Evolutionary conservation across 64 coral and sea anemone species (phyloP).

Genomic region (Montipora cactus): DNA sequence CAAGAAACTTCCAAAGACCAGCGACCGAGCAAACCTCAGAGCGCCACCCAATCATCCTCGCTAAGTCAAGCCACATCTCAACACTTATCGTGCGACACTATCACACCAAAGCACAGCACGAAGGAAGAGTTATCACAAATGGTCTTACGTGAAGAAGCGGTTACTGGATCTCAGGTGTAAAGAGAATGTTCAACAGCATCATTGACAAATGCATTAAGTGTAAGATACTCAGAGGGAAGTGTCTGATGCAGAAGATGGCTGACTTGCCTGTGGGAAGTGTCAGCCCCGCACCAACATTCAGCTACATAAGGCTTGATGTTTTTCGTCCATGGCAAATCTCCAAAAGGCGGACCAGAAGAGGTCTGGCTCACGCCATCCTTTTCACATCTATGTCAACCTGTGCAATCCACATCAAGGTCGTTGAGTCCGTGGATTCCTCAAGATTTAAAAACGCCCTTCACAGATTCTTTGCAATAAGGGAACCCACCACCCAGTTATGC

Average conservation of each 20-base stretch:
- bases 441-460: conserved; percentile 67
- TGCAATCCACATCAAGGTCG: conserved; percentile 1
- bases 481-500: conserved; percentile 30
- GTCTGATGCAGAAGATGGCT: conserved; percentile 49
- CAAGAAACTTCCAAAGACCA: conserved; percentile 3
- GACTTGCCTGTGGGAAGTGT: conserved; percentile 44
- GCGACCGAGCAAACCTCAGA: conserved; percentile 9
- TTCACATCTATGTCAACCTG: conserved; percentile 60
- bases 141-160: conserved; percentile 24
- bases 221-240: background rate
- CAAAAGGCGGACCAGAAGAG: conserved; percentile 34
- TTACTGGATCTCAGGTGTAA: conserved; percentile 59
- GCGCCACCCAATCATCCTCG: conserved; percentile 50
- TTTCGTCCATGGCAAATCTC: conserved; percentile 45
- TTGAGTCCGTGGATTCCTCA: conserved; percentile 2
- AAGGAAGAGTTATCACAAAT: conserved; percentile 62
- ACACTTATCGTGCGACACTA: conserved; percentile 19
- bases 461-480: conserved; percentile 48
- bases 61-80: conserved; percentile 13
- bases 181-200: conserved; percentile 53
- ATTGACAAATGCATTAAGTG: conserved; percentile 23
- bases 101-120: conserved; percentile 36
- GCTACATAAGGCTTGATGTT: conserved; percentile 30
- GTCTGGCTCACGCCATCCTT: conserved; percentile 48
- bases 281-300: conserved; percentile 51